Conservation (phyloP, 64 coral and sea anemone genomes). For the Pachyseris speciosa region DNA sequence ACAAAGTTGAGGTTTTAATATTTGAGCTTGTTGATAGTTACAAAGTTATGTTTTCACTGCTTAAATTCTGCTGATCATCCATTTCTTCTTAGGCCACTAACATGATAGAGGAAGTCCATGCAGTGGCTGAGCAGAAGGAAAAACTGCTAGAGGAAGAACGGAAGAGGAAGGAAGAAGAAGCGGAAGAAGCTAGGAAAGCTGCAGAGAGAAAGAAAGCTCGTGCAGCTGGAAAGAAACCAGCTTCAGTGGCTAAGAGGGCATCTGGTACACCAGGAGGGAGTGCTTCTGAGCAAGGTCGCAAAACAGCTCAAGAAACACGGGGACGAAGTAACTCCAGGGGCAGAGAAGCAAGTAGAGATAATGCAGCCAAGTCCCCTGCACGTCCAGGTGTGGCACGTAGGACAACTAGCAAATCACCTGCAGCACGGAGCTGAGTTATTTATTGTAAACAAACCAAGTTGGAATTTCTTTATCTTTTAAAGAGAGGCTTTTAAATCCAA, state of each 20-base stretch:
- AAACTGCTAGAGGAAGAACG: slow-evolving; percentile 88
- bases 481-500: too few relatives aligned
- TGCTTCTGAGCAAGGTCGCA: slow-evolving; percentile 41
- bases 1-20: background rate
- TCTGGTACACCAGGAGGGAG: slow-evolving; percentile 61
- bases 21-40: background rate
- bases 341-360: slow-evolving; percentile 44
- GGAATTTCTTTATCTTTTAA: too few relatives aligned
- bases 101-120: slow-evolving; percentile 99
- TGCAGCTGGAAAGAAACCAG: slow-evolving; percentile 58
- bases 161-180: slow-evolving; percentile 79
- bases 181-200: slow-evolving; percentile 83
- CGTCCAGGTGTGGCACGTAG: slow-evolving; percentile 82
- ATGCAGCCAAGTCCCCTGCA: slow-evolving; percentile 74
- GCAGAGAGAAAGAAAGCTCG: slow-evolving; percentile 90
- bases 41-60: background rate
- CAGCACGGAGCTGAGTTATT: background rate
- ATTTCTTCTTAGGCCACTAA: slow-evolving; percentile 86
- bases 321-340: slow-evolving; percentile 68
- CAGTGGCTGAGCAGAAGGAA: slow-evolving; percentile 93
- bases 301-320: slow-evolving; percentile 10
- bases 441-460: background rate
- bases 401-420: slow-evolving; percentile 80
- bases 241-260: slow-evolving; percentile 64
- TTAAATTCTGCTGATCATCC: background rate